phyloP scores from a whole-genome alignment of 1,140 invertebrate genomes.

The Microplitis mediator region DNA sequence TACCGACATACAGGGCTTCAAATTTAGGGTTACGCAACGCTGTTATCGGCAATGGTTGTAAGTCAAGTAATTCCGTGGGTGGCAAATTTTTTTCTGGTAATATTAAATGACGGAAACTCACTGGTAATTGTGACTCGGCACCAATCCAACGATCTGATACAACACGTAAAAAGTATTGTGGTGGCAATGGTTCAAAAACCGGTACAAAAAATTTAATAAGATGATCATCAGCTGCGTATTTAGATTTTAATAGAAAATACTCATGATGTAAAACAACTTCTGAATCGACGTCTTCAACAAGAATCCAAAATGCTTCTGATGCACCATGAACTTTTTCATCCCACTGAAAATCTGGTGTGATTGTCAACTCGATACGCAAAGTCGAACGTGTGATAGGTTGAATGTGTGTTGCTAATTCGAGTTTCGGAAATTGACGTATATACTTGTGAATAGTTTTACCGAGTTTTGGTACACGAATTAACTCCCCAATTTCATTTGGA shows the following conservation, averaged over 20 bases:
- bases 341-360: constrained; percentile 99
- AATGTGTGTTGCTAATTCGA: constrained; percentile 94
- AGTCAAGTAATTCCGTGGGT: constrained; percentile 96
- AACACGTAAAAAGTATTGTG: constrained; percentile 94
- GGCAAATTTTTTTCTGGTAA: constrained; percentile 98
- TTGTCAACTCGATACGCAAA: constrained; percentile 92
- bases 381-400: constrained; percentile 97
- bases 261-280: constrained; percentile 97
- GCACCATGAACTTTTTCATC: constrained; percentile 96
- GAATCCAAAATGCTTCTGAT: constrained; percentile 98
- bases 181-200: constrained; percentile 96
- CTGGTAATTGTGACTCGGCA: constrained; percentile 94
- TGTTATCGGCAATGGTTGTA: constrained; percentile 92
- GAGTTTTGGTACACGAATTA: constrained; percentile 93
- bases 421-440: constrained; percentile 95
- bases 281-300: constrained; percentile 98
- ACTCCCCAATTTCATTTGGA: constrained; percentile 96
- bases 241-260: constrained; percentile 95
- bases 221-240: constrained; percentile 94
- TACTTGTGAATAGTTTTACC: constrained; percentile 98
- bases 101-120: constrained; percentile 97
- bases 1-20: constrained; percentile 84
- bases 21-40: constrained; percentile 84
- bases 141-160: constrained; percentile 86
- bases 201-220: constrained; percentile 98